These are phyloP conservation scores for Cydia pomonella DNA, from an alignment of 1,140 invertebrate species.

Conservation along the genomic window DNA sequence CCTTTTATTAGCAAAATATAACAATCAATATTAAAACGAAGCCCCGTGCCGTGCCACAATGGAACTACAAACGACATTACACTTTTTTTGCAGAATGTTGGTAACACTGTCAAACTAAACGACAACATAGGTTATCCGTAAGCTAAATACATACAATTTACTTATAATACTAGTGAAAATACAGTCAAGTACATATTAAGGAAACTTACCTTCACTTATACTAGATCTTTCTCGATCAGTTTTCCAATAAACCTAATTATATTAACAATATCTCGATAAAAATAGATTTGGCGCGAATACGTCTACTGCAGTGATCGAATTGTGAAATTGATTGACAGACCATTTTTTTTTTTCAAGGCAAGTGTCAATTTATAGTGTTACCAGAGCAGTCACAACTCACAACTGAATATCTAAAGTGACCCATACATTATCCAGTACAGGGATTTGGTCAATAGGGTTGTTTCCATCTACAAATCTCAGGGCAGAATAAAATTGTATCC, in stretches of 20 bases:
- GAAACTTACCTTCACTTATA: slow-evolving; percentile 5
- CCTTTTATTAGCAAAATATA: neutral
- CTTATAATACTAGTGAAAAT: neutral
- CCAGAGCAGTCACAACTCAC: neutral
- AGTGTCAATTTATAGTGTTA: neutral
- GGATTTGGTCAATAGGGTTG: too few relatives aligned
- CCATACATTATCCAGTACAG: neutral
- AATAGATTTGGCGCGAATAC: slow-evolving; percentile 23
- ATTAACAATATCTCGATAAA: neutral
- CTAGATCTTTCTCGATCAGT: neutral
- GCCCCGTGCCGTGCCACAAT: slow-evolving; percentile 10
- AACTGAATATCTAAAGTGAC: neutral
- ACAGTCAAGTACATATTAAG: neutral
- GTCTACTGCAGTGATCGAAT: neutral
- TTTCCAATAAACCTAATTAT: neutral
- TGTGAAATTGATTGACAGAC: neutral
- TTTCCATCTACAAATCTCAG: too few relatives aligned
- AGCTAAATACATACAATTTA: neutral
- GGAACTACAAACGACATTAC: slow-evolving; percentile 16
- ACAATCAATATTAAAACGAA: slow-evolving; percentile 31
- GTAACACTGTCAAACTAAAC: slow-evolving; percentile 44
- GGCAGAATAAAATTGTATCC: too few relatives aligned
- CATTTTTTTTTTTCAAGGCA: neutral
- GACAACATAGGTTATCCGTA: slow-evolving; percentile 22
- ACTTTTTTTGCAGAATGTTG: slow-evolving; percentile 44